A percentile compares a stretch with the other conserved stretches of the same genome.
Evolutionary conservation across 2,888 invertebrate species (phyloP).

Genomic region (Vanessa cardui): DNA sequence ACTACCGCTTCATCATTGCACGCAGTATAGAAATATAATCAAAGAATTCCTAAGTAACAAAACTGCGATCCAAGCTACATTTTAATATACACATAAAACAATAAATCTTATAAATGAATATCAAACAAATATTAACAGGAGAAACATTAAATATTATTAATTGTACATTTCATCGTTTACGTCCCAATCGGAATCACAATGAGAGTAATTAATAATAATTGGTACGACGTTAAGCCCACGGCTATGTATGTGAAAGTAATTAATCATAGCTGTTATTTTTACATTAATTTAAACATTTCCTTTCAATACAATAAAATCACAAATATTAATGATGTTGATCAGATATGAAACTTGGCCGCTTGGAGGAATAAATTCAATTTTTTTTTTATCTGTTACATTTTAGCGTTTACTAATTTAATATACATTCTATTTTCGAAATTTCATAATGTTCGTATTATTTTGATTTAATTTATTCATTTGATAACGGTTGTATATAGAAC

Average conservation of each 20-base stretch:
- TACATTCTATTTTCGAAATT: no score
- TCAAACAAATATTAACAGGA: constrained; percentile 3
- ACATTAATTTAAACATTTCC: neutral
- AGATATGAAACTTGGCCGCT: neutral
- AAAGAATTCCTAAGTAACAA: no score
- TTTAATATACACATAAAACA: neutral
- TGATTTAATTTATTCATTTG: no score
- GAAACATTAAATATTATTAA: neutral
- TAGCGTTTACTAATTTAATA: no score
- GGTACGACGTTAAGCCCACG: neutral
- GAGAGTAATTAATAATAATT: constrained; percentile 10
- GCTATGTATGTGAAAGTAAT: neutral
- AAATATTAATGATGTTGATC: neutral
- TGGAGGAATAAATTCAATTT: no score
- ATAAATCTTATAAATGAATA: neutral
- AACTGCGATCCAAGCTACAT: neutral
- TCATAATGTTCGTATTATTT: no score
- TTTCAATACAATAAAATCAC: no score
- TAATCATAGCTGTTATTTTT: neutral
- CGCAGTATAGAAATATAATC: no score
- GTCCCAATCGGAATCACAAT: neutral
- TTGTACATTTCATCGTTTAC: neutral
- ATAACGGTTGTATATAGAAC: no score
- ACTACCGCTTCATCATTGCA: no score
- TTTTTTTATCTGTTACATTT: no score